phyloP scores from a whole-genome alignment of 2,888 invertebrate species.

The Acanthococcus lagerstroemiae region DNA sequence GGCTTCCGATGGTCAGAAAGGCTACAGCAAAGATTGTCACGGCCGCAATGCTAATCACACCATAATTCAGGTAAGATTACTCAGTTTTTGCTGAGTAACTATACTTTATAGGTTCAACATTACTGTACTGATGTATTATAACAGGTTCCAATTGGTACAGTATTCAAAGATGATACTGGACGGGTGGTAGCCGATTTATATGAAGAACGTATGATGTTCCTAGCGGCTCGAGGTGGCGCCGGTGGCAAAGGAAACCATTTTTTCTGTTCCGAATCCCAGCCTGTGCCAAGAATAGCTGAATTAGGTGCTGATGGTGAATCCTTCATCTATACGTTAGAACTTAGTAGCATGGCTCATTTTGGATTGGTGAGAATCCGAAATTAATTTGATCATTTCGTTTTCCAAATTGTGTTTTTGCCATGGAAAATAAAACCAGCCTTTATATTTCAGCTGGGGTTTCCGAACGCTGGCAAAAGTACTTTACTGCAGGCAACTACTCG shows the following conservation, averaged over 20 bases:
- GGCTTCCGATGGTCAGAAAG: conserved; percentile 63
- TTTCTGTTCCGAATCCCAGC: conserved; percentile 67
- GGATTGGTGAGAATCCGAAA: conserved; percentile 76
- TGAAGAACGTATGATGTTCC: conserved; percentile 62
- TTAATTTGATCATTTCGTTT: conserved; percentile 17
- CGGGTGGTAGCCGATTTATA: conserved; percentile 58
- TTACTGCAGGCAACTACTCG: conserved; percentile 71
- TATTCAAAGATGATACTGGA: conserved; percentile 52
- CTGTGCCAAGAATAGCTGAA: conserved; percentile 77
- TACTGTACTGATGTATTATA: not conserved
- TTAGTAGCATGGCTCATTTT: conserved; percentile 86
- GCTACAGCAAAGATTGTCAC: conserved; percentile 61
- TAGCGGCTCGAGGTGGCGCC: conserved; percentile 88
- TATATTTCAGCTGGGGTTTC: conserved; percentile 71
- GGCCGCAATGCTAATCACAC: conserved; percentile 70
- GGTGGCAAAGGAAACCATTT: conserved; percentile 93
- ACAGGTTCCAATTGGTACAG: conserved; percentile 72
- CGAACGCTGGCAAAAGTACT: conserved; percentile 92
- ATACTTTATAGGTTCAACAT: not conserved
- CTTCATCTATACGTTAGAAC: conserved; percentile 61
- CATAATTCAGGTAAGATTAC: conserved; percentile 46
- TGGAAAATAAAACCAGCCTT: too few relatives aligned
- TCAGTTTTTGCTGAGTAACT: not conserved
- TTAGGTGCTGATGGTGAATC: conserved; percentile 76
- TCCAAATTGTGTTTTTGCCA: not conserved